Evolutionary conservation across 2,888 invertebrate species (phyloP).

Genomic region (Chrysomela aeneicollis): DNA sequence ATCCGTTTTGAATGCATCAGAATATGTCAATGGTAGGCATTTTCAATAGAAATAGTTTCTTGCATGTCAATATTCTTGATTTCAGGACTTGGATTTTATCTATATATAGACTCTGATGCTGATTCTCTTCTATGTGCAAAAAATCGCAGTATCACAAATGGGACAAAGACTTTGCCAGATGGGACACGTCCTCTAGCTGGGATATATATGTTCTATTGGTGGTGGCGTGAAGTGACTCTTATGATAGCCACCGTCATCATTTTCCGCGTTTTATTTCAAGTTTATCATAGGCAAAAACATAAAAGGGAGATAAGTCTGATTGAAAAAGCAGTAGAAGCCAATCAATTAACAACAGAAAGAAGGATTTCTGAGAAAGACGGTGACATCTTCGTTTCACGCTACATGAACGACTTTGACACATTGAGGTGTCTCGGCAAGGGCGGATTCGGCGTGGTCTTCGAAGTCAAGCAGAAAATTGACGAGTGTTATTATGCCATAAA

Average conservation of each 20-base stretch:
- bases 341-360: conserved; percentile 13
- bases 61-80: background rate
- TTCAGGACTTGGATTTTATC: conserved; percentile 79
- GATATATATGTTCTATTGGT: conserved; percentile 26
- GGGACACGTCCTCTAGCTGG: background rate
- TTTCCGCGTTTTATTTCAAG: conserved; percentile 37
- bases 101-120: conserved; percentile 67
- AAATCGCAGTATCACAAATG: conserved; percentile 35
- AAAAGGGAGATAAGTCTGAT: conserved; percentile 45
- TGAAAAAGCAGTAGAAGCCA: conserved; percentile 44
- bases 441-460: conserved; percentile 97
- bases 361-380: conserved; percentile 52
- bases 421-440: conserved; percentile 85
- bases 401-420: conserved; percentile 84
- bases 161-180: conserved; percentile 5
- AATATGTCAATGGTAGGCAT: conserved; percentile 71
- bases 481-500: conserved; percentile 96
- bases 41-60: background rate
- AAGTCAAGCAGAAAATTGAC: conserved; percentile 92
- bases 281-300: conserved; percentile 34
- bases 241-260: conserved; percentile 38
- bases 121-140: conserved; percentile 45
- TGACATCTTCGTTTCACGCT: conserved; percentile 68
- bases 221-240: conserved; percentile 43
- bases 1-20: conserved; percentile 77